Base-by-base conservation (phyloP, 2,113 vertebrate species). In the Ranitomeya imitator region DNA sequence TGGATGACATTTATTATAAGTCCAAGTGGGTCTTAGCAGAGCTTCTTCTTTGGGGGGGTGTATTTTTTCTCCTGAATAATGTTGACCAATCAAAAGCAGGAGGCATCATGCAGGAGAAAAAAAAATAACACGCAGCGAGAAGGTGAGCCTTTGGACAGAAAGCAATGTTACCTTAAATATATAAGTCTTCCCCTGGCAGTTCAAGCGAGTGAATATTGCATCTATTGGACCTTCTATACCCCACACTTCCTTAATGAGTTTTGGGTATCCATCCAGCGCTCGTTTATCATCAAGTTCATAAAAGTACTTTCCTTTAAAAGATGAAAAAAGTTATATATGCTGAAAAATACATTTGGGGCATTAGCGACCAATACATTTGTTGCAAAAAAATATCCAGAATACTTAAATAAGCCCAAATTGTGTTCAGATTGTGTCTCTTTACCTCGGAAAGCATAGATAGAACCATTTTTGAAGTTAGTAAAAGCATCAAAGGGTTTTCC, bases 101-200 rank as follows among this genome's bases (percentile, higher is more conserved):
- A 45, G 37, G 37, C 37, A 15, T 18, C 12, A 73, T 73, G 13
- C 15, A 73, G 45, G 14, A 14, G 14, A 45, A 37, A 45, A 37
- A 15, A 31, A 26, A 16, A 74, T 45, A 45, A 73, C 37, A 45
- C 37, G 4, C 37, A 3, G 3, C 37, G 3, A 45, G 37, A 45
- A 45, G 37, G 37, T 45, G 37, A 2, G 37, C 37, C 37, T 3
- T 3, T 45, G 37, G 37, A 45, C 37, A 45, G 37, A 45, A 45
- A 45, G 37, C 37, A 45, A 45, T 45, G 12, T 57, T 11, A 99
- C 98, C 97, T 99, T 97, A 92, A 99, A 99, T 16, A 99, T 93
- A 85, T 99, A 99, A 10, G 96, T 98, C 93, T 99, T 99, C 83
- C 98, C 98, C 91, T 99, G 96, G 90, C 98, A 99, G 95, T 99